Conservation (phyloP, 35 echinoderm and acorn worm genomes). For the Amphiura filiformis region DNA sequence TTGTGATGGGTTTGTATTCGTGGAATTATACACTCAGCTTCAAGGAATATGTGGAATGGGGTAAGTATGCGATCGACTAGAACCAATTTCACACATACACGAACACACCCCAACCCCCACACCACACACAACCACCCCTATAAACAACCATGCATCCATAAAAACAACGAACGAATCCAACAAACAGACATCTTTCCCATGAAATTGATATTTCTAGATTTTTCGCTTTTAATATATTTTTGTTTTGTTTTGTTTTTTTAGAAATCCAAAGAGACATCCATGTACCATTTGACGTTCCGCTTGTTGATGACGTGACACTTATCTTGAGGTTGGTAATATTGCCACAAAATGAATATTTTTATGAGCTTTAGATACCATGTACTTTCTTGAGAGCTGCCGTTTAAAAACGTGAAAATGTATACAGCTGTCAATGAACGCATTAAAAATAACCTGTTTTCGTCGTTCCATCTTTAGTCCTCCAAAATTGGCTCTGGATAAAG, state of each 20-base stretch:
- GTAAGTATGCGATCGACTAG: background rate
- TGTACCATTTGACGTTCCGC: conserved; percentile 8
- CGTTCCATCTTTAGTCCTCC: too few species aligned
- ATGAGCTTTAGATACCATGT: too few species aligned
- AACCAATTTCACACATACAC: too few species aligned
- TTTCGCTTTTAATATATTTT: too few species aligned
- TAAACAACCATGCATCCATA: background rate
- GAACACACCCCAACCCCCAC: too few species aligned
- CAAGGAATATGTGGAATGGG: conserved; percentile 2
- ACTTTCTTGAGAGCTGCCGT: too few species aligned
- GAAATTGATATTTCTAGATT: background rate
- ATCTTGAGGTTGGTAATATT: background rate
- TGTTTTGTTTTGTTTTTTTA: background rate
- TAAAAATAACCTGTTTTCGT: too few species aligned
- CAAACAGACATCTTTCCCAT: too few species aligned
- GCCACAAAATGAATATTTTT: background rate
- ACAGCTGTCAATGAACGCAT: too few species aligned
- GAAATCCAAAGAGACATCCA: background rate
- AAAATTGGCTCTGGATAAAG: too few species aligned
- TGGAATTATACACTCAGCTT: conserved; percentile 1
- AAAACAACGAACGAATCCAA: too few species aligned
- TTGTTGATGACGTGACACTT: conserved; percentile 29
- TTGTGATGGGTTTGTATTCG: conserved; percentile 12
- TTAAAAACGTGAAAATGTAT: too few species aligned
- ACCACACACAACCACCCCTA: background rate